phyloP scores from a whole-genome alignment of 2,797 vertebrate species.

The Hippoglossus hippoglossus region DNA sequence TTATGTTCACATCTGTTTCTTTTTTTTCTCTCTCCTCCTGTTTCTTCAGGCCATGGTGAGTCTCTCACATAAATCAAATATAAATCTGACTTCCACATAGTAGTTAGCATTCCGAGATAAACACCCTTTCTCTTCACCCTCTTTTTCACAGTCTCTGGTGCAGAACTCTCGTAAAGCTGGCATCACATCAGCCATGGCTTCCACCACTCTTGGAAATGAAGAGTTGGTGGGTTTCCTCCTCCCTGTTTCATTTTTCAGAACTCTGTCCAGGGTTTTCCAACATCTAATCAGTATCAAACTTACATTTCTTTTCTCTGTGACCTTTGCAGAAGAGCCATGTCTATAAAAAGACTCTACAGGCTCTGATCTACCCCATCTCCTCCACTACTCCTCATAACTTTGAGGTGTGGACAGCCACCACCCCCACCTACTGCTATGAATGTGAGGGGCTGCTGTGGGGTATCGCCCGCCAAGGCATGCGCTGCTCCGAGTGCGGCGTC shows the following conservation, averaged over 20 bases:
- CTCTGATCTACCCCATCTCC: constrained; percentile 99
- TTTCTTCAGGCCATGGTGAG: constrained; percentile 90
- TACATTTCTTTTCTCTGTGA: background rate
- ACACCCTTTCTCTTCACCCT: background rate
- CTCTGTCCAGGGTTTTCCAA: constrained; percentile 14
- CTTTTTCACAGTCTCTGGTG: constrained; percentile 90
- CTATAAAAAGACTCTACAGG: constrained; percentile 99
- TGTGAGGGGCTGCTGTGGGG: constrained; percentile 98
- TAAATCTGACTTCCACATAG: background rate
- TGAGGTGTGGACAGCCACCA: constrained; percentile 99
- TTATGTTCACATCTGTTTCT: constrained; percentile 15
- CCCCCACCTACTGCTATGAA: constrained; percentile 98
- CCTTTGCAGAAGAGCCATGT: constrained; percentile 95
- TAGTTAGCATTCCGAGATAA: background rate
- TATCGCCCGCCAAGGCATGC: constrained; percentile 98
- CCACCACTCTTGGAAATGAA: constrained; percentile 97
- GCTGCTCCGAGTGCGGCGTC: constrained; percentile 96
- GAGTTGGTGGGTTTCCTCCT: constrained; percentile 89
- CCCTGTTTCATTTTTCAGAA: background rate
- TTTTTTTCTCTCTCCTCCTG: constrained; percentile 17
- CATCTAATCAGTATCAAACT: constrained; percentile 4
- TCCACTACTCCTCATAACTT: constrained; percentile 99
- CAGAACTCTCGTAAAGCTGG: constrained; percentile 96
- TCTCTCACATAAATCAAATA: constrained; percentile 35
- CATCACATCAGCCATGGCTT: constrained; percentile 96